phyloP scores from a whole-genome alignment of 2,797 vertebrate genomes.

The Staurois parvus region DNA sequence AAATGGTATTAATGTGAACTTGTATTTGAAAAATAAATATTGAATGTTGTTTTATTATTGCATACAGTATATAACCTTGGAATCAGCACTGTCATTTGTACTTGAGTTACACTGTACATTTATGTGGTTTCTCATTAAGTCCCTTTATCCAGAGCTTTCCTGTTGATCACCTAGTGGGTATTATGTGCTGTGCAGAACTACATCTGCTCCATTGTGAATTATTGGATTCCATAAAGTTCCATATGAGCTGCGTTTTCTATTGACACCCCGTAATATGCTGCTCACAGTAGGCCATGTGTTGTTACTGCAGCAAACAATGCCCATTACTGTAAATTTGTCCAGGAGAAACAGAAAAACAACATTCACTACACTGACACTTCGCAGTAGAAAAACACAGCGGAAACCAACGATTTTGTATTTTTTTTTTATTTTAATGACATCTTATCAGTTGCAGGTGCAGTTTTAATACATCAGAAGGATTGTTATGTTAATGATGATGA shows the following conservation, averaged over 20 bases:
- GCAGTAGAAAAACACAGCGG: constrained; percentile 10
- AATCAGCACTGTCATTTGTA: background rate
- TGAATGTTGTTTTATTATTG: too few species aligned
- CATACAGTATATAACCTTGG: background rate
- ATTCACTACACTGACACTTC: constrained; percentile 22
- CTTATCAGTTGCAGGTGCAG: constrained; percentile 18
- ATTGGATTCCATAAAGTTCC: constrained; percentile 19
- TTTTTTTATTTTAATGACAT: constrained; percentile 34
- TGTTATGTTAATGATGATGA: background rate
- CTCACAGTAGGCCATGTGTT: constrained; percentile 32
- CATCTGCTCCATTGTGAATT: constrained; percentile 49
- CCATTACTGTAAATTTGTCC: constrained; percentile 54
- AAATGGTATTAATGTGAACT: too few species aligned
- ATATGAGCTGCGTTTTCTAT: constrained; percentile 26
- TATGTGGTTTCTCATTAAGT: background rate
- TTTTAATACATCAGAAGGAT: background rate
- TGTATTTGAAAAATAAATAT: too few species aligned
- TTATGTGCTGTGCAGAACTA: constrained; percentile 26
- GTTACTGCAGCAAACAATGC: constrained; percentile 28
- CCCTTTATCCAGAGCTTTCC: background rate
- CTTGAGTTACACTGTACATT: background rate
- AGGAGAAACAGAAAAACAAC: constrained; percentile 44
- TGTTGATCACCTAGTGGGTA: constrained; percentile 1
- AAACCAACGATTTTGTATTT: background rate
- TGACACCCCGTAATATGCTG: constrained; percentile 43